Evolutionary conservation across 30 jellyfish, hydroid and myxozoan genomes (phyloP), one percentile per base, ranked within the genome.

Genomic region (Hydra vulgaris): DNA sequence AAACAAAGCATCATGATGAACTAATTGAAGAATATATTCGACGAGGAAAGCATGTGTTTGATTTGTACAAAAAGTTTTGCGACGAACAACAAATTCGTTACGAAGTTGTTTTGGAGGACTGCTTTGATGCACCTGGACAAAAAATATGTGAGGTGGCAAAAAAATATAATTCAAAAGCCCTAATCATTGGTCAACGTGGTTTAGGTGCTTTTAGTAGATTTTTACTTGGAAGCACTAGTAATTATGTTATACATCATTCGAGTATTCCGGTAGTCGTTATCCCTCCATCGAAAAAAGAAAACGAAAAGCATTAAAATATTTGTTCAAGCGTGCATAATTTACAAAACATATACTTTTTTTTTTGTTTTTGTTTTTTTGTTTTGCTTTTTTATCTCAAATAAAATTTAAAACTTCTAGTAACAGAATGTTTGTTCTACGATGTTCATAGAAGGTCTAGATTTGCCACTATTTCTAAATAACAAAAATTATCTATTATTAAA

Each of bases 111-210:
- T 21, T 21, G 25, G 24, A 74, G 7, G 85, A 78, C 7, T 78
- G 79, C 18, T 77, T 53, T 53, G 79, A 78, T 53, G 21, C 85
- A 26, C 85, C 85, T 20, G 85, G 85, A 18, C 85, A 78, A 25
- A 18, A 53, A 1, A 78, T 78, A 15, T 78, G 85, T 53, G 85
- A 78, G 27, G 24, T 78, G 8, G 85, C 85, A 15, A 61, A 54
- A 78, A 56, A 78, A 61, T 22, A 78, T 23, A 61, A 78, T 78
- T 76, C 77, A 16, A 54, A 40, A 15, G 66, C 79, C 20, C 66
- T 78, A 15, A 61, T 78, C n/a, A 21, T 78, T 76, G 85, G 85
- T 16, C 85, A 78, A 54, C 82, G 85, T 27, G 80, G 85, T 12
- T 61, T 78, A 53, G 69, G 85, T 78, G 69, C 27, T 23, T 53